Evolutionary conservation across 1,140 invertebrate species (phyloP).

Genomic region (Brachionus manjavacas): DNA sequence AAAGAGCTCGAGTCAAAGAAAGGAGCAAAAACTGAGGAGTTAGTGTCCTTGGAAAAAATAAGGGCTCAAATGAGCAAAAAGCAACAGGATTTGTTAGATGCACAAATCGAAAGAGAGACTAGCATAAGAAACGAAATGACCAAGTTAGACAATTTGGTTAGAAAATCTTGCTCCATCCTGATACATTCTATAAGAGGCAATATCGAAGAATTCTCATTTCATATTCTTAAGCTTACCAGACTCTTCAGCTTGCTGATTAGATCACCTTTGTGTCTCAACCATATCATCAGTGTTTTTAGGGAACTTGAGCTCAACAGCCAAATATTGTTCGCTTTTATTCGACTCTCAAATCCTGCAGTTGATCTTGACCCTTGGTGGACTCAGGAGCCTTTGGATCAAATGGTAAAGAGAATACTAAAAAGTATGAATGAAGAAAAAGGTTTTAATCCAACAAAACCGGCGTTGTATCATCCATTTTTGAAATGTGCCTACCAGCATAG

Average conservation of each 20-base stretch:
- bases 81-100: background rate
- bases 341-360: background rate
- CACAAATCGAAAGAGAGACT: background rate
- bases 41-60: background rate
- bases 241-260: background rate
- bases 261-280: background rate
- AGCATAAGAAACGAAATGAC: conserved; percentile 21
- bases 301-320: background rate
- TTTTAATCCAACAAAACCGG: background rate
- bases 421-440: background rate
- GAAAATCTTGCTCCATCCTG: background rate
- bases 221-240: background rate
- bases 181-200: background rate
- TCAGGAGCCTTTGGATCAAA: background rate
- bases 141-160: background rate
- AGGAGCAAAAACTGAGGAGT: background rate
- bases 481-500: background rate
- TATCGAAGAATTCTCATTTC: background rate
- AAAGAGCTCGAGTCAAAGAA: conserved; percentile 56
- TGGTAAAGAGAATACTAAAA: background rate
- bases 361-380: background rate
- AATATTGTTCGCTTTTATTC: background rate
- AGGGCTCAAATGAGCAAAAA: conserved; percentile 28
- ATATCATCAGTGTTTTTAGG: background rate
- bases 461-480: background rate